Evolutionary conservation across 2,888 invertebrate genomes (phyloP).

Genomic region (Thumatha senex): DNA sequence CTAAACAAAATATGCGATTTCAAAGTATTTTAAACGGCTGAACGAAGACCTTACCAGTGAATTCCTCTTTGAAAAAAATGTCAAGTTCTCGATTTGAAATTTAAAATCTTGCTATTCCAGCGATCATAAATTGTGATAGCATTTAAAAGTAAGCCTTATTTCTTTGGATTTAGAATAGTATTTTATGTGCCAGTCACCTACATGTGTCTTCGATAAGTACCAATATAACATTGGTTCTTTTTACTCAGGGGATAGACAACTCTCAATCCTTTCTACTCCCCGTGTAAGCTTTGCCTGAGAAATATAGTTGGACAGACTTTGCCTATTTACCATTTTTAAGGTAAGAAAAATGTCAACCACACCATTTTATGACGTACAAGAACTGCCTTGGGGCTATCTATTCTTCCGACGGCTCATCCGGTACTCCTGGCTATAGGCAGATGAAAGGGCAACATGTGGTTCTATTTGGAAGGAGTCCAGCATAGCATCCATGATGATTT

Average conservation of each 20-base stretch:
- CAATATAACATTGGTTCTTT: conserved; percentile 12
- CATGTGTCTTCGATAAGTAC: conserved; percentile 14
- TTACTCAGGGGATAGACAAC: conserved; percentile 17
- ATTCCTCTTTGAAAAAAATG: conserved; percentile 26
- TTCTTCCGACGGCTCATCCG: too few relatives aligned
- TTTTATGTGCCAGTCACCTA: conserved; percentile 13
- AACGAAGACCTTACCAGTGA: conserved; percentile 20
- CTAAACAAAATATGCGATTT: conserved; percentile 17
- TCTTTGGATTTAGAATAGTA: conserved; percentile 9
- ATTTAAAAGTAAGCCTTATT: conserved; percentile 19
- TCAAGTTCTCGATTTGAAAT: conserved; percentile 46
- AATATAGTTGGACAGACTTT: too few relatives aligned
- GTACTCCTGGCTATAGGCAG: too few relatives aligned
- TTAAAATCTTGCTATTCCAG: conserved; percentile 47
- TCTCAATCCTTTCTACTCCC: conserved; percentile 11
- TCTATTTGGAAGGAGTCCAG: too few relatives aligned
- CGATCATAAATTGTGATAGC: conserved; percentile 33
- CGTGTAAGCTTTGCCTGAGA: too few relatives aligned
- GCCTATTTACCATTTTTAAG: too few relatives aligned
- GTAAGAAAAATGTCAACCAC: too few relatives aligned
- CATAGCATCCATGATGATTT: too few relatives aligned
- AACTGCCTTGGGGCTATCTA: too few relatives aligned
- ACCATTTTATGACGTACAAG: too few relatives aligned
- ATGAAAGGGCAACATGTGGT: too few relatives aligned
- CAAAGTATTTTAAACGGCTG: conserved; percentile 16